Percentiles rank a stretch among this genome's conserved stretches.
phyloP scores from a whole-genome alignment of 2,888 invertebrate genomes.

The Icerya purchasi region DNA sequence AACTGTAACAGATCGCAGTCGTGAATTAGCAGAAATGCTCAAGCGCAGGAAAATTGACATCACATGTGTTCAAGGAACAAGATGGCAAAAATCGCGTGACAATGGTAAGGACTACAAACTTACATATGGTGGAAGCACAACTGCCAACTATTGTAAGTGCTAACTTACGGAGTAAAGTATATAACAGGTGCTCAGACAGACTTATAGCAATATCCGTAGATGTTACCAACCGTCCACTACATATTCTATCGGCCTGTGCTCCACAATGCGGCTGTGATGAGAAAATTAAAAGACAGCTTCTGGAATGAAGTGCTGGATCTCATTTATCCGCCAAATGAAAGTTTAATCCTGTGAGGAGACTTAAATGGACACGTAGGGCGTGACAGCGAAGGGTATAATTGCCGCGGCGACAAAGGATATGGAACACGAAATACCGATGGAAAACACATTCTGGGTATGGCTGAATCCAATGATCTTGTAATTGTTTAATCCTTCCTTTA shows the following conservation, averaged over 20 bases:
- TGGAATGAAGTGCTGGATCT: neutral
- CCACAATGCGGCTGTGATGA: neutral
- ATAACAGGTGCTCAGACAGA: neutral
- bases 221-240: neutral
- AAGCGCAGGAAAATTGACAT: no score
- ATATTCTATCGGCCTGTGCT: neutral
- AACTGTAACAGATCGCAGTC: no score
- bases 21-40: no score
- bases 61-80: no score
- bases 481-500: no score
- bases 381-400: neutral
- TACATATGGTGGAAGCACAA: no score
- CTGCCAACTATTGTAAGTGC: no score
- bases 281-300: neutral
- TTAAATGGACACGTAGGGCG: neutral
- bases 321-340: neutral
- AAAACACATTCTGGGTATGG: neutral
- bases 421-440: neutral
- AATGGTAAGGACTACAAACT: no score
- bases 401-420: neutral
- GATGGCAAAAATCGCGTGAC: no score
- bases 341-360: neutral
- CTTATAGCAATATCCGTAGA: neutral
- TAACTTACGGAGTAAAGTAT: neutral
- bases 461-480: no score